Evolutionary conservation across 1,140 invertebrate species (phyloP), one percentile per base, ranked within the genome.

Genomic region (Solen grandis): DNA sequence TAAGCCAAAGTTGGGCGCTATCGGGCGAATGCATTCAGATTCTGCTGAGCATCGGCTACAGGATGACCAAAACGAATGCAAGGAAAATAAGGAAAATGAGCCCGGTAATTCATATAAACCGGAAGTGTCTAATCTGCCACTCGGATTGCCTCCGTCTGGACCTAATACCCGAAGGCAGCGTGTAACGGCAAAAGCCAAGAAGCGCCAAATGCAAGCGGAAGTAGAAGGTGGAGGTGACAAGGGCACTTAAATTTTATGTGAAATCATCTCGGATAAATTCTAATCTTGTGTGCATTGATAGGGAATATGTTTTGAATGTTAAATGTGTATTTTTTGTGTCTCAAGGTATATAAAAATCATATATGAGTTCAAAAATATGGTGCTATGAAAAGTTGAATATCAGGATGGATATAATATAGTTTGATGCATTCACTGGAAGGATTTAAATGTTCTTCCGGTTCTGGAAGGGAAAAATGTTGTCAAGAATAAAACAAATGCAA

Each of bases 131-230:
- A 60, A 46, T 36, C 35, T 50, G 33, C 57, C 83, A 33, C 41
- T 78, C n/a, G 85, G 76, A 41, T 72, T 86, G 57, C 85, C 83
- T 25, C 82, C 83, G 14, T 77, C 78, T 31, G 80, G 82, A 29
- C 55, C 77, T 36, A 78, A 79, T 62, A 60, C 54, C 22, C 76
- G 88, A 46, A 74, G 88, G 10, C 87, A 88, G 74, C 83, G 87
- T 72, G 84, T 88, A n/a, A 89, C 89, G 25, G 89, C 89, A 22
- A 90, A 90, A 69, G 89, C 89, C 55, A 90, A 89, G 75, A 87
- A 88, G 33, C 81, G 89, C 14, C 89, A 90, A 76, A 88, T 87
- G 84, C 77, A 80, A 63, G 46, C 68, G 33, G 77, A 72, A 35
- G 46, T 52, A 5, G 55, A 63, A 22, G 52, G 36, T 16, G 70